Conservation (phyloP, 2,888 invertebrate genomes). For the Drosophila mulleri region DNA sequence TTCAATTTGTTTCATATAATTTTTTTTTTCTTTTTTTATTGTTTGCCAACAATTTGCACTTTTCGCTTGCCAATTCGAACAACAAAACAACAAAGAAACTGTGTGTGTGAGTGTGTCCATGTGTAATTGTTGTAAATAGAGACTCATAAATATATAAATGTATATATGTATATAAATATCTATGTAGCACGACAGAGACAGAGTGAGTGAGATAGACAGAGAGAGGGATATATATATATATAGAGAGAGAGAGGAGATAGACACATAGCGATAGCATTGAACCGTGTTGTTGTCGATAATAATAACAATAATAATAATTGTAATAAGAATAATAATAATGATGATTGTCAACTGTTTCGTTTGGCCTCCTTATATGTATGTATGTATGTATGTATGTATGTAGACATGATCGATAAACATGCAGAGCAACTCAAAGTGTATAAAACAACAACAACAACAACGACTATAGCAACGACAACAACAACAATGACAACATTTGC, state of each 20-base stretch:
- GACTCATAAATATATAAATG: constrained; percentile 28
- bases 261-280: constrained; percentile 28
- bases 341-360: constrained; percentile 41
- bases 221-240: neutral
- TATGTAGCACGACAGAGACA: constrained; percentile 1
- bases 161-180: constrained; percentile 23
- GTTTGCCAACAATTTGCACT: constrained; percentile 49
- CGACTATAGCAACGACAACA: constrained; percentile 22
- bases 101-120: constrained; percentile 35
- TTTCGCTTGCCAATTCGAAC: constrained; percentile 68
- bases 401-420: constrained; percentile 67
- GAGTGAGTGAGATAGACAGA: neutral
- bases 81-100: constrained; percentile 75
- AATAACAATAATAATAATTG: constrained; percentile 27
- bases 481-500: constrained; percentile 43
- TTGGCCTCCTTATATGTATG: constrained; percentile 37
- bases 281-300: constrained; percentile 34
- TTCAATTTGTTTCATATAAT: constrained; percentile 35
- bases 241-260: constrained; percentile 3
- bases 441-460: constrained; percentile 36
- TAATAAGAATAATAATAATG: constrained; percentile 21
- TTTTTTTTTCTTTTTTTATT: constrained; percentile 27
- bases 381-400: constrained; percentile 26
- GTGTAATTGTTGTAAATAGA: constrained; percentile 30
- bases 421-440: constrained; percentile 57